Percentiles rank a stretch among this genome's conserved stretches.
These are phyloP conservation scores for Drosophila robusta DNA, from an alignment of 2,888 invertebrate genomes.

Conservation along the genomic window DNA sequence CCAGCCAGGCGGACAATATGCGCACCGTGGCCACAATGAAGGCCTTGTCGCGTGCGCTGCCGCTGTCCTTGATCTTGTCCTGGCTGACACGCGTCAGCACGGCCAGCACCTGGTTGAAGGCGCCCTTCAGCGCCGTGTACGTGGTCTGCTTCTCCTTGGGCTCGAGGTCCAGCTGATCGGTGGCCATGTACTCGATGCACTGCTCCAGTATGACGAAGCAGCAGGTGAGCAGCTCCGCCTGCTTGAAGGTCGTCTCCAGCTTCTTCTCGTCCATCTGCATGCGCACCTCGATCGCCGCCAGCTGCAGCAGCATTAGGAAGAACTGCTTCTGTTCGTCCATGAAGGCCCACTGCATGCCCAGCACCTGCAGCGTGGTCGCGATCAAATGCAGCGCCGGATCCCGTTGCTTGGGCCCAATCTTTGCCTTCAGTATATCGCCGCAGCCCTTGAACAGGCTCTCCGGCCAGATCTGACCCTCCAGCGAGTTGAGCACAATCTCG, in stretches of 20 bases:
- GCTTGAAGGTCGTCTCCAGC: constrained; percentile 91
- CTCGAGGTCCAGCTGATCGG: constrained; percentile 93
- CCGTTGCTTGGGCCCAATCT: constrained; percentile 94
- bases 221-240: constrained; percentile 91
- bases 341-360: constrained; percentile 94
- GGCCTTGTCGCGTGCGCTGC: constrained; percentile 89
- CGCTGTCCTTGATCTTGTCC: constrained; percentile 90
- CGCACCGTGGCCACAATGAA: constrained; percentile 94
- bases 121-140: constrained; percentile 95
- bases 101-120: constrained; percentile 92
- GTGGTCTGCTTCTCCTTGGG: constrained; percentile 96
- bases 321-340: constrained; percentile 92
- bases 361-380: constrained; percentile 91
- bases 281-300: constrained; percentile 96
- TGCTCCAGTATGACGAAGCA: constrained; percentile 93
- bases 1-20: constrained; percentile 94
- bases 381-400: constrained; percentile 95
- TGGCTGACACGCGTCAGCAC: constrained; percentile 90
- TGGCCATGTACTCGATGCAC: constrained; percentile 91
- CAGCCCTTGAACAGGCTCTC: constrained; percentile 92
- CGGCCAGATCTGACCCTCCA: constrained; percentile 92
- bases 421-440: constrained; percentile 93
- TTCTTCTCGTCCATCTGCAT: constrained; percentile 96
- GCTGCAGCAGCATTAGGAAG: constrained; percentile 93
- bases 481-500: constrained; percentile 88